These are phyloP conservation scores for Neosalanx taihuensis DNA, from an alignment of 2,797 vertebrate genomes.

Conservation along the genomic window DNA sequence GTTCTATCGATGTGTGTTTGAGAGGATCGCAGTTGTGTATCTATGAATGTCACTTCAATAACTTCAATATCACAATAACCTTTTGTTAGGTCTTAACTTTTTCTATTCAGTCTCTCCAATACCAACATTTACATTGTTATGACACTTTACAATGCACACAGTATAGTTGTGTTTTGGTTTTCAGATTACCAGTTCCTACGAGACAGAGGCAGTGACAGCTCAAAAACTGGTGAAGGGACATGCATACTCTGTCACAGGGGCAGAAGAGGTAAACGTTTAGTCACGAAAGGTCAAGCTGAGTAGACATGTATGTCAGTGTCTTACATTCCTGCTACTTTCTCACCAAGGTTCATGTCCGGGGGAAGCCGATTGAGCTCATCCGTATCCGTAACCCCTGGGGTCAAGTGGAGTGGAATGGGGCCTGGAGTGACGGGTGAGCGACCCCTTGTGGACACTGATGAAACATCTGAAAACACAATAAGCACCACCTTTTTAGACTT, in stretches of 20 bases:
- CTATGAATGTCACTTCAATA: background rate
- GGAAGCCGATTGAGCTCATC: slow-evolving; percentile 74
- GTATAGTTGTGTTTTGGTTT: slow-evolving; percentile 14
- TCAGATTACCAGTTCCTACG: slow-evolving; percentile 66
- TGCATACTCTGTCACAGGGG: slow-evolving; percentile 77
- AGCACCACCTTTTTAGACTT: background rate
- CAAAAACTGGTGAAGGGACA: slow-evolving; percentile 78
- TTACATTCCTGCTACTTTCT: background rate
- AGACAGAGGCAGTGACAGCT: slow-evolving; percentile 68
- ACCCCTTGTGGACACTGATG: background rate
- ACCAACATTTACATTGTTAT: background rate
- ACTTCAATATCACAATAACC: background rate
- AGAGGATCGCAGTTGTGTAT: background rate
- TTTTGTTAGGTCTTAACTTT: background rate
- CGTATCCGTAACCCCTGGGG: slow-evolving; percentile 92
- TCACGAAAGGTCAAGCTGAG: background rate
- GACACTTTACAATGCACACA: background rate
- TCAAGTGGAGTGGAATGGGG: slow-evolving; percentile 86
- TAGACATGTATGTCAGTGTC: background rate
- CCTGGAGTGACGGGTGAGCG: slow-evolving; percentile 86
- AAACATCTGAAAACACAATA: background rate
- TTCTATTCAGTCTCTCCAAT: background rate
- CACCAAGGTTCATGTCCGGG: slow-evolving; percentile 74
- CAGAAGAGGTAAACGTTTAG: slow-evolving; percentile 57
- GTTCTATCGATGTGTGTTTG: slow-evolving; percentile 77